Percentiles rank a stretch among this genome's conserved stretches.
These are phyloP conservation scores for Cerceris rybyensis DNA, from an alignment of 2,888 invertebrate genomes.

Conservation along the genomic window DNA sequence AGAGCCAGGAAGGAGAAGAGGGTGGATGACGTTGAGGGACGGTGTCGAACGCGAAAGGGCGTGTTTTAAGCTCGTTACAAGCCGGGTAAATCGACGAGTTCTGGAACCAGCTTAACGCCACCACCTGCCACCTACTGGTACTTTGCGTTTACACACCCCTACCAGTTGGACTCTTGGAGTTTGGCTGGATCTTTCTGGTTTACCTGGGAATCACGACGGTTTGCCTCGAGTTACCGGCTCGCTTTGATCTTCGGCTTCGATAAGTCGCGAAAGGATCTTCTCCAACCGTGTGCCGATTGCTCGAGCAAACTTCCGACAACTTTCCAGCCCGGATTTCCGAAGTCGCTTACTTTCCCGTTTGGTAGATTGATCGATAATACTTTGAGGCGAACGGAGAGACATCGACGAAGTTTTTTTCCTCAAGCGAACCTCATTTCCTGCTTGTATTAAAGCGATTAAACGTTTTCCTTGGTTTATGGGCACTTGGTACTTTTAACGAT, in stretches of 20 bases:
- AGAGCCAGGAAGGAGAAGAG: neutral
- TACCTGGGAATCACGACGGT: conserved; percentile 71
- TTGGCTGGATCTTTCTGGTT: conserved; percentile 65
- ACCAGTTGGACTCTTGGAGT: conserved; percentile 28
- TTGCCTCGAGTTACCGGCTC: conserved; percentile 66
- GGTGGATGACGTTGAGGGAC: conserved; percentile 5
- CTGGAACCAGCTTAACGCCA: conserved; percentile 46
- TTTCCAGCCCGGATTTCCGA: conserved; percentile 51
- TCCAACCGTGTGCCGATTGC: conserved; percentile 46
- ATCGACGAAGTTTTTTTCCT: neutral
- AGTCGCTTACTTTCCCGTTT: conserved; percentile 42
- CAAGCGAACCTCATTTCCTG: neutral
- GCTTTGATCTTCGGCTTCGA: conserved; percentile 71
- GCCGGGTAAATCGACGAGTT: conserved; percentile 56
- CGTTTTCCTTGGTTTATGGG: too few relatives aligned
- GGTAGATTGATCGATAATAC: conserved; percentile 15
- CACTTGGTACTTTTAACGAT: too few relatives aligned
- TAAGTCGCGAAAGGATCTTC: conserved; percentile 64
- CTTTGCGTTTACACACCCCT: conserved; percentile 52
- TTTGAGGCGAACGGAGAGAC: conserved; percentile 27
- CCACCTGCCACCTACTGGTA: conserved; percentile 51
- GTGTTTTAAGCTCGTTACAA: conserved; percentile 58
- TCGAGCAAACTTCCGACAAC: conserved; percentile 56
- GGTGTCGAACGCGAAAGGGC: conserved; percentile 12
- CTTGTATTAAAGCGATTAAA: neutral